Conservation (phyloP, 2,888 invertebrate genomes). For the Parnassius orleans region DNA sequence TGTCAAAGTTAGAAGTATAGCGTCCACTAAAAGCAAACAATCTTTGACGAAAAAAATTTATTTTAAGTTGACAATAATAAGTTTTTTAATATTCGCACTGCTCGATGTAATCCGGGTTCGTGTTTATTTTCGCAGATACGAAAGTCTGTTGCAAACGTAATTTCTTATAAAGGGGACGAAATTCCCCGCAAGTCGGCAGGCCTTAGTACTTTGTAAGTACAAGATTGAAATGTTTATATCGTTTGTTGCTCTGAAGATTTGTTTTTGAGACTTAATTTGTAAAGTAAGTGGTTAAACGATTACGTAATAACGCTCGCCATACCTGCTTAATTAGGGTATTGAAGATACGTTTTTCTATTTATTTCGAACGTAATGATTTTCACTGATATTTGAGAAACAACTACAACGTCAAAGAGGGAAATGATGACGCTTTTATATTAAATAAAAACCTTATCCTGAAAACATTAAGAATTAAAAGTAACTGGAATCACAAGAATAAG, state of each 20-base stretch:
- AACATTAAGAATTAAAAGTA: no score
- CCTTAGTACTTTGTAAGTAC: conserved; percentile 25
- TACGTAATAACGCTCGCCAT: no score
- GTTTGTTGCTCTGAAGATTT: conserved; percentile 23
- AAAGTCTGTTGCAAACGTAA: conserved; percentile 24
- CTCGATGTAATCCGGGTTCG: conserved; percentile 7
- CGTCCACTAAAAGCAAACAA: conserved; percentile 7
- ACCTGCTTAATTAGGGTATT: no score
- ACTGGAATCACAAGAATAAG: no score
- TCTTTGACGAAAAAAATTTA: conserved; percentile 14
- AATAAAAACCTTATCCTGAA: no score
- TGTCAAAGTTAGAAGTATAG: conserved; percentile 7
- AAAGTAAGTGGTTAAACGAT: conserved; percentile 6
- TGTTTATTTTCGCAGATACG: conserved; percentile 19
- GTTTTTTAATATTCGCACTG: conserved; percentile 69
- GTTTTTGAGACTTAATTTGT: conserved; percentile 20
- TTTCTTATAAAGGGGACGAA: conserved; percentile 24
- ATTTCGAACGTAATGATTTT: no score
- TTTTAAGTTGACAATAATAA: conserved; percentile 40
- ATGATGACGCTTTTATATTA: no score
- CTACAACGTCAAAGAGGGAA: no score
- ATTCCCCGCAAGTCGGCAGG: conserved; percentile 17
- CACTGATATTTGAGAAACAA: no score
- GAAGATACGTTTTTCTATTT: no score
- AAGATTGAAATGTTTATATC: conserved; percentile 27